Percentiles rank a stretch among this genome's conserved stretches.
These are phyloP conservation scores for Pimpla rufipes DNA, from an alignment of 2,888 invertebrate genomes.

Conservation along the genomic window DNA sequence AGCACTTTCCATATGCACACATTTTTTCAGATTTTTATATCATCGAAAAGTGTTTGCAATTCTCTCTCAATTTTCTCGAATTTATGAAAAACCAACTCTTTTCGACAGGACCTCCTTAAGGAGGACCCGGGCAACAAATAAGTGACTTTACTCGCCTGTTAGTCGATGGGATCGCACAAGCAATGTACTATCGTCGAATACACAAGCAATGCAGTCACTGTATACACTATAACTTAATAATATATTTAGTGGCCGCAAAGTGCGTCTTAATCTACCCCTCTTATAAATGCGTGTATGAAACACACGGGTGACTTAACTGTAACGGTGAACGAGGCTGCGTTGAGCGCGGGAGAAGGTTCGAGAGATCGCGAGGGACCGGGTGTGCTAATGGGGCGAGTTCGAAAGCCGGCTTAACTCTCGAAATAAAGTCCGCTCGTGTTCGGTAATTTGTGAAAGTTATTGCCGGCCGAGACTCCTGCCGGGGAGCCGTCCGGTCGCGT, in stretches of 20 bases:
- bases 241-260: constrained; percentile 77
- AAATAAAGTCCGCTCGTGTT: constrained; percentile 75
- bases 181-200: not conserved
- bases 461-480: constrained; percentile 71
- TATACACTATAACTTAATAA: constrained; percentile 74
- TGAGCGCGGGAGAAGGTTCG: constrained; percentile 52
- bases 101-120: too few species aligned
- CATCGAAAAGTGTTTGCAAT: too few species aligned
- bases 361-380: constrained; percentile 60
- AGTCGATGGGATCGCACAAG: not conserved
- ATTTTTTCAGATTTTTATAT: too few species aligned
- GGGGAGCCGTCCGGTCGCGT: constrained; percentile 14
- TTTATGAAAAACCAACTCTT: too few species aligned
- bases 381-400: constrained; percentile 79
- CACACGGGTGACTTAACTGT: constrained; percentile 55
- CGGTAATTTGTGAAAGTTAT: constrained; percentile 80
- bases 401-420: constrained; percentile 79
- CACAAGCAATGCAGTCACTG: constrained; percentile 15
- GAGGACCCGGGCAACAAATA: too few species aligned
- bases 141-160: constrained; percentile 11
- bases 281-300: constrained; percentile 57
- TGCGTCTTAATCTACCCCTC: constrained; percentile 75
- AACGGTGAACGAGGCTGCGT: constrained; percentile 44
- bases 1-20: too few species aligned
- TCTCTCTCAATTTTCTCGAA: too few species aligned